A percentile compares a stretch with the other conserved stretches of the same genome.
phyloP scores from a whole-genome alignment of 2,113 vertebrate genomes.

The Collichthys lucidus region DNA sequence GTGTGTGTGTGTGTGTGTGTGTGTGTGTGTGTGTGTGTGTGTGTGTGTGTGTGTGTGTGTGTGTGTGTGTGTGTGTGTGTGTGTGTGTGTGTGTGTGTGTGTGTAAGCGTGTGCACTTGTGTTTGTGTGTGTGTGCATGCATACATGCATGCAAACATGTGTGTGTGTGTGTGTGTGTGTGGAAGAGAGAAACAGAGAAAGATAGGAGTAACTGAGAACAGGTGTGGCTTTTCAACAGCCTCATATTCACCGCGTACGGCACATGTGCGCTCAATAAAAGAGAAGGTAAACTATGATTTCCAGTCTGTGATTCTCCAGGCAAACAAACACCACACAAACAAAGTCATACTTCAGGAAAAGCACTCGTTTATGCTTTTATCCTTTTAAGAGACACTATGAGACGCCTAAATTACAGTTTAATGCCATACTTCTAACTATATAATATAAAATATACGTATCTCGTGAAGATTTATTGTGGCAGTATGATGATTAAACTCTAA shows the following conservation, averaged over 20 bases:
- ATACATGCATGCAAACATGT: background rate
- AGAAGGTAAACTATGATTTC: slow-evolving; percentile 45
- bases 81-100: too few relatives aligned
- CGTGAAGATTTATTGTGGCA: slow-evolving; percentile 17
- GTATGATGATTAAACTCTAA: slow-evolving; percentile 20
- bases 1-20: slow-evolving; percentile 44
- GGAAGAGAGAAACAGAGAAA: slow-evolving; percentile 31
- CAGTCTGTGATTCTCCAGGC: slow-evolving; percentile 28
- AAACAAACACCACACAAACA: slow-evolving; percentile 16
- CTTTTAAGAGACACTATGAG: background rate
- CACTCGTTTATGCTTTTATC: slow-evolving; percentile 9
- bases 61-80: too few relatives aligned
- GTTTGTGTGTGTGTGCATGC: background rate
- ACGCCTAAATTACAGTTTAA: slow-evolving; percentile 15
- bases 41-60: slow-evolving; percentile 40
- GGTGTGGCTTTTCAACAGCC: slow-evolving; percentile 63
- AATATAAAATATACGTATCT: slow-evolving; percentile 13
- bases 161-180: slow-evolving; percentile 36
- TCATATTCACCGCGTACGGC: slow-evolving; percentile 38
- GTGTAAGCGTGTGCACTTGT: background rate
- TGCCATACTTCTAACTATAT: background rate
- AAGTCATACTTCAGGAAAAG: slow-evolving; percentile 5
- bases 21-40: slow-evolving; percentile 44
- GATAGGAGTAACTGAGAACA: slow-evolving; percentile 55
- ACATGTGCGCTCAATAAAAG: slow-evolving; percentile 31